Percentiles rank a stretch among this genome's conserved stretches.
Evolutionary conservation across 2,797 vertebrate species (phyloP).

Genomic region (Loris lydekkerianus): DNA sequence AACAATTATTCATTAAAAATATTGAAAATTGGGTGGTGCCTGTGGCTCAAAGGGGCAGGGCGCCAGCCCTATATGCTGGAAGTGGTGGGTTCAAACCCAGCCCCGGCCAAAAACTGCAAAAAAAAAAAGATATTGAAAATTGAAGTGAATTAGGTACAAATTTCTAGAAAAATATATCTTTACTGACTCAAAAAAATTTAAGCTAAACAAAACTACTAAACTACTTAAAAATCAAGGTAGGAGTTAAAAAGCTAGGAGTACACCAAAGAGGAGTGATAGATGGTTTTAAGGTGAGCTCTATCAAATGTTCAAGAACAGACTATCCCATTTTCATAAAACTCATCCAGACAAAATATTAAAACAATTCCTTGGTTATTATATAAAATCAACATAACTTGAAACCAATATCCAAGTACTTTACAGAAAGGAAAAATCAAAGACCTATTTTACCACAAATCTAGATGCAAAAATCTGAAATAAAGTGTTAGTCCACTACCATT

Average conservation of each 20-base stretch:
- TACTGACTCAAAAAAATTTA: neutral
- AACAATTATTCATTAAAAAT: constrained; percentile 42
- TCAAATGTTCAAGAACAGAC: constrained; percentile 42
- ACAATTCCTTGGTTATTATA: constrained; percentile 11
- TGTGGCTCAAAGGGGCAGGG: no score
- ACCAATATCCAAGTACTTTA: neutral
- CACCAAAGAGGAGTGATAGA: neutral
- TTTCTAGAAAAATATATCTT: constrained; percentile 40
- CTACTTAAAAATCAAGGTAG: constrained; percentile 42
- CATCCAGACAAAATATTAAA: constrained; percentile 43
- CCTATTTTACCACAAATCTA: neutral
- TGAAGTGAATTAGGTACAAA: constrained; percentile 32
- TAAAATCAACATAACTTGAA: constrained; percentile 16
- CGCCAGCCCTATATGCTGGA: no score
- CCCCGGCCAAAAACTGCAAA: no score
- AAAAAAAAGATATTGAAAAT: neutral
- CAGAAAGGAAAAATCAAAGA: constrained; percentile 23
- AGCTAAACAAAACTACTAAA: neutral
- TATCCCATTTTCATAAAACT: constrained; percentile 25
- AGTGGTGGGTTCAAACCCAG: no score
- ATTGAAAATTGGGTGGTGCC: no score
- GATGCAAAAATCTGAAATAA: constrained; percentile 15
- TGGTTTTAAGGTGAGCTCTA: neutral
- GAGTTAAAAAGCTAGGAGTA: constrained; percentile 8
- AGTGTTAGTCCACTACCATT: neutral